Evolutionary conservation across 2,113 vertebrate species (phyloP).

Genomic region (Brienomyrus brachyistius): DNA sequence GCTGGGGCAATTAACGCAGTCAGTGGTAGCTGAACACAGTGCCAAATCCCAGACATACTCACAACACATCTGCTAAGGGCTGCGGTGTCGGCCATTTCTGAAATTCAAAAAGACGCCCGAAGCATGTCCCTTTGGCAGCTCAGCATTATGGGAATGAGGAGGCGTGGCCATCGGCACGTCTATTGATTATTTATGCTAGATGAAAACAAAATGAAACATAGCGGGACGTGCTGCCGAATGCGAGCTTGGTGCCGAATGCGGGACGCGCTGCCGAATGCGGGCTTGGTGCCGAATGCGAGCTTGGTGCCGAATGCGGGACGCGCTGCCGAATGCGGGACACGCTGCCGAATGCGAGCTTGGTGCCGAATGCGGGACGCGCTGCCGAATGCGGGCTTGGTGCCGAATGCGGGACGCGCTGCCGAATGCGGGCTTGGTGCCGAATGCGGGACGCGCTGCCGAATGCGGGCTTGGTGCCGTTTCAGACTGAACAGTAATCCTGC

Average conservation of each 20-base stretch:
- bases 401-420: too few relatives aligned
- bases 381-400: too few relatives aligned
- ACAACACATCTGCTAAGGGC: not conserved
- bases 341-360: not conserved
- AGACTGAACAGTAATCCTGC: not conserved
- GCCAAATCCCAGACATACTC: not conserved
- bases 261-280: too few relatives aligned
- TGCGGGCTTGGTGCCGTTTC: not conserved
- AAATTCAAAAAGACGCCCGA: not conserved
- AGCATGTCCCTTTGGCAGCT: not conserved
- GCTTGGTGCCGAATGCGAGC: too few relatives aligned
- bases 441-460: not conserved
- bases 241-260: too few relatives aligned
- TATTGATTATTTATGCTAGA: not conserved
- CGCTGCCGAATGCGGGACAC: not conserved
- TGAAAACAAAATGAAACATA: not conserved
- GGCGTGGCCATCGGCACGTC: not conserved
- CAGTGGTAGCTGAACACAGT: not conserved
- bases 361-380: not conserved
- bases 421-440: too few relatives aligned
- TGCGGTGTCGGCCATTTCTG: not conserved
- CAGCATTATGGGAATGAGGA: not conserved
- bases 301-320: too few relatives aligned
- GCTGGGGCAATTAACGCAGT: not conserved
- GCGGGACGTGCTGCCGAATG: not conserved